Evolutionary conservation across 2,888 invertebrate species (phyloP), one percentile per base, ranked within the genome.

Genomic region (Limulus polyphemus): DNA sequence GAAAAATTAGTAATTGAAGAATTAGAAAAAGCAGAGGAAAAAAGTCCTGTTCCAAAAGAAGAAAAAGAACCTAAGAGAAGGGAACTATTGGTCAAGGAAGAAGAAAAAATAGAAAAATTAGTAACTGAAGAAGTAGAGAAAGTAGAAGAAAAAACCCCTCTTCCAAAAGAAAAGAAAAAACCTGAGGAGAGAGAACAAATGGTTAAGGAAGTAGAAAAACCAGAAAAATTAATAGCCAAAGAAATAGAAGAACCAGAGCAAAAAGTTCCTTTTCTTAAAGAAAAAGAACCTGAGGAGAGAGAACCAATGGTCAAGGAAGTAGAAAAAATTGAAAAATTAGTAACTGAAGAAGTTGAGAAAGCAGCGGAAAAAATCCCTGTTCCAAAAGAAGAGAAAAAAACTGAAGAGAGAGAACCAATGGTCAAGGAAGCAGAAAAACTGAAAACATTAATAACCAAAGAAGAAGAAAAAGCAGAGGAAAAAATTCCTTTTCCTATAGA

Each of bases 1-100:
- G 62, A 65, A 47, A 51, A 56, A 32, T 13, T 16, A 1, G 10
- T 14, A 46, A 56, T 7, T 1, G 56, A 16, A 46, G 46, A 56
- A 32, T 0, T 32, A 32, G 32, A 32, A 7, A 32, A 32, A 32
- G 32, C 56, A 48, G n/a, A 47, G 2, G 10, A 17, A 46, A 56
- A 48, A 46, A 1, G 2, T 56, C 11, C 3, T 16, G 3, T 17
- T 16, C 11, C 17, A 5, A 13, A 11, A 2, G 5, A n/a, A 50
- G 11, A 52, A 13, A 16, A 17, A 13, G 32, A 16, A 46, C 11
- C 16, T 17, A 13, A 56, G 13, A 17, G 11, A 14, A 46, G 16
- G 5, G 46, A 11, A 12, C 17, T 11, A 32, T 5, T 56, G 0
- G 10, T 1, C 10, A 48, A 56, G 14, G 14, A 11, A 5, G 12